phyloP scores from a whole-genome alignment of 2,113 vertebrate species.

The Myotis brandtii region DNA sequence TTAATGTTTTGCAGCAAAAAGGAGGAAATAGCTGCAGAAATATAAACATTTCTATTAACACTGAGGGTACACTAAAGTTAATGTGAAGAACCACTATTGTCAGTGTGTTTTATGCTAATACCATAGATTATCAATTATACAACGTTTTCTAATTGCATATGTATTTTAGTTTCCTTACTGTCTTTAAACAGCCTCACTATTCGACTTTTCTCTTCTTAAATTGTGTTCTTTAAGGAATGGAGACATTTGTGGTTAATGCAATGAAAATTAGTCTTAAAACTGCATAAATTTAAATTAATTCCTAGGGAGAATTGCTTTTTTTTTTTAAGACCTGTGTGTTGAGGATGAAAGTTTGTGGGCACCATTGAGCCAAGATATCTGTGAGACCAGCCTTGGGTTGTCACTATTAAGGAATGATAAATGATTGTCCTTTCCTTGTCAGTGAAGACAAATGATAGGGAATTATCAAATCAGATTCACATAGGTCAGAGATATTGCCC shows the following conservation, averaged over 20 bases:
- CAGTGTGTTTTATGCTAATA: not conserved
- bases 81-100: not conserved
- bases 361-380: not conserved
- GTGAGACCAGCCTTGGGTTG: not conserved
- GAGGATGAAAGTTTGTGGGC: not conserved
- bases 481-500: not conserved
- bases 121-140: not conserved
- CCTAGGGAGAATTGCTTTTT: not conserved
- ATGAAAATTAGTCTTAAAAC: not conserved
- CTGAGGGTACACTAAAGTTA: not conserved
- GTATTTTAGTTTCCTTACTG: not conserved
- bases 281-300: conserved; percentile 36
- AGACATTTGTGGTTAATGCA: not conserved
- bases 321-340: not conserved
- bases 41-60: conserved; percentile 47
- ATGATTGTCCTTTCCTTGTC: not conserved
- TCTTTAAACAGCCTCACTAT: not conserved
- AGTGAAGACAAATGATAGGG: not conserved
- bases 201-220: not conserved
- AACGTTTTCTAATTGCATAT: not conserved
- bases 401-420: not conserved
- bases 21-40: conserved; percentile 39
- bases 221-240: not conserved
- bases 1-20: conserved; percentile 47
- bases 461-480: not conserved